These are phyloP conservation scores for Oplegnathus fasciatus DNA, from an alignment of 2,113 vertebrate genomes.

Conservation along the genomic window DNA sequence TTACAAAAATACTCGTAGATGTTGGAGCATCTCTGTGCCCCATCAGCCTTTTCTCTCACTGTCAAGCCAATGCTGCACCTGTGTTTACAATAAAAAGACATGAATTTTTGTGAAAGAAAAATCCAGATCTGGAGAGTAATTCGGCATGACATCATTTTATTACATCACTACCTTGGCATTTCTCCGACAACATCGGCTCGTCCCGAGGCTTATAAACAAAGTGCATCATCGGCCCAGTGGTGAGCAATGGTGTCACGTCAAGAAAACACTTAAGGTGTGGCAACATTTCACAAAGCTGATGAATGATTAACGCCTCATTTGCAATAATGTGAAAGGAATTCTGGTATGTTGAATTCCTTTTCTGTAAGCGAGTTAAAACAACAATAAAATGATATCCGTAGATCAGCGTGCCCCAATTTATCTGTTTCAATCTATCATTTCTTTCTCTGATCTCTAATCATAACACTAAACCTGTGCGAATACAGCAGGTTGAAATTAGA, in stretches of 20 bases:
- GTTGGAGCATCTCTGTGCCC: neutral
- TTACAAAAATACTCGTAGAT: neutral
- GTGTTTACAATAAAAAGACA: neutral
- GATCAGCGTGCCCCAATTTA: neutral
- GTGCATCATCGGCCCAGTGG: neutral
- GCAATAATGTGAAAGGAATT: neutral
- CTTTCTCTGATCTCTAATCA: neutral
- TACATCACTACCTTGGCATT: conserved; percentile 12
- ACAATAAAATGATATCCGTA: neutral
- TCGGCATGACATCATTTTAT: neutral
- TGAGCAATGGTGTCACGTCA: neutral
- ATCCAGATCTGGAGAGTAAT: neutral
- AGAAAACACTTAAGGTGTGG: neutral
- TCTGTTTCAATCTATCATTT: neutral
- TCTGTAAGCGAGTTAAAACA: neutral
- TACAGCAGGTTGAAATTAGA: conserved; percentile 3
- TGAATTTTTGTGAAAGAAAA: neutral
- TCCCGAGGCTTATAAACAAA: neutral
- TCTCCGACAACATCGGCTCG: neutral
- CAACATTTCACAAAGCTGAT: neutral
- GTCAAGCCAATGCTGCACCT: neutral
- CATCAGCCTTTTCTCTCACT: neutral
- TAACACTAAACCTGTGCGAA: neutral
- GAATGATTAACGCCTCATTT: neutral
- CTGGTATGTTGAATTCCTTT: neutral